Evolutionary conservation across 2,113 vertebrate species (phyloP).

Genomic region (Gymnogyps californianus): DNA sequence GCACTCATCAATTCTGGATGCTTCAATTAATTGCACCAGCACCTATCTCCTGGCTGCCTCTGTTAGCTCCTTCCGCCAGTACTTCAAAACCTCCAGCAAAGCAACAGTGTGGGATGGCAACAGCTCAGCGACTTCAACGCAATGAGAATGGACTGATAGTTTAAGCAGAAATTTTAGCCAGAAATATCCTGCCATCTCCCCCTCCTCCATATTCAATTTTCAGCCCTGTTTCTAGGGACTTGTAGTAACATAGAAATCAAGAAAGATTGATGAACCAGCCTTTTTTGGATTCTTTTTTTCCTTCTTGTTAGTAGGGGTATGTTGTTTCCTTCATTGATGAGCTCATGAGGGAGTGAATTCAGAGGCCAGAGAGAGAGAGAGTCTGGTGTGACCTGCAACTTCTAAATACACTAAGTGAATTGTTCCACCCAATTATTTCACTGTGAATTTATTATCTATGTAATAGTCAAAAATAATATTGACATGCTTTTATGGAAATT

Average conservation of each 20-base stretch:
- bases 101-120: not conserved
- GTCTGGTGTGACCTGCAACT: not conserved
- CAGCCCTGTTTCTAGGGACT: not conserved
- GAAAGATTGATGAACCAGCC: not conserved
- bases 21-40: conserved; percentile 50
- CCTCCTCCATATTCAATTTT: not conserved
- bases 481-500: not conserved
- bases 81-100: not conserved
- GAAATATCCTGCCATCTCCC: not conserved
- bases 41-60: conserved; percentile 9
- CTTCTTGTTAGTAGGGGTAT: not conserved
- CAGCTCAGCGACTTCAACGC: not conserved
- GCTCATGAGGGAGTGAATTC: not conserved
- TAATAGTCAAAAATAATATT: not conserved
- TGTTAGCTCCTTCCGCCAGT: not conserved
- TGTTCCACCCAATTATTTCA: not conserved
- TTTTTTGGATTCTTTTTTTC: not conserved
- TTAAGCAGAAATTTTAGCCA: not conserved
- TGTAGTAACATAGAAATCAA: not conserved
- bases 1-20: conserved; percentile 48
- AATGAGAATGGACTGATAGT: not conserved
- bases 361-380: not conserved
- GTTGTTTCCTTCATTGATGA: not conserved
- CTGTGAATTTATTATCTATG: not conserved
- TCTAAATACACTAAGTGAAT: not conserved